Evolutionary conservation across 2,888 invertebrate genomes (phyloP), one percentile per base, ranked within the genome.

Genomic region (Protula sp.): DNA sequence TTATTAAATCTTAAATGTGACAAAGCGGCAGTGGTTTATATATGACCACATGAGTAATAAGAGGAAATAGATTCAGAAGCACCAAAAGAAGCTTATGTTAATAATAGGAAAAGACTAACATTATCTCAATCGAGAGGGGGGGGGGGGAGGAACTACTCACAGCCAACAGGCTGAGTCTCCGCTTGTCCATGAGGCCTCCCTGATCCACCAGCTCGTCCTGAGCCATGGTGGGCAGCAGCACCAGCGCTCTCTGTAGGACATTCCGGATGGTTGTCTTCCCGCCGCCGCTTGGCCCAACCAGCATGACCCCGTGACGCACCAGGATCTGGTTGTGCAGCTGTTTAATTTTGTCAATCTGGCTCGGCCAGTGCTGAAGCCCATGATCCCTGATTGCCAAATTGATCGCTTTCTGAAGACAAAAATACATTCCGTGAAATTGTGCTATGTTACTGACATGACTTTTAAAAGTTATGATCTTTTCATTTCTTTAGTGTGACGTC

Each of bases 321-420:
- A 77, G 65, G 55, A 81, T 75, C 72, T 81, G 81, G 65, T 72
- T 78, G 65, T 81, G 73, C n/a, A 81, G 72, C 70, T 81, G 80
- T 51, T 77, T 74, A 14, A 79, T 76, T 63, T 80, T 79, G 29
- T 79, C 78, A 14, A 75, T 70, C 71, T 81, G 81, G 30, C 70
- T 70, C 0, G 78, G 73, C 79, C 81, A 81, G 59, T 70, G 67
- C 63, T 80, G 78, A 27, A 78, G 67, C 50, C 73, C 72, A 26
- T 73, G 72, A 60, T 81, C 81, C 62, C 74, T 67, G n/a, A 77
- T 70, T 1, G 79, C 67, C 67, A 75, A 73, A 14, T 72, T 72
- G 54, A 81, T 79, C 9, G 79, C 77, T 72, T 74, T 78, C 77
- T 79, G 67, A 2, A 60, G 64, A 53, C 22, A 38, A 38, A n/a